These are phyloP conservation scores for Thermophis baileyi DNA, from an alignment of 2,113 vertebrate species.

Conservation along the genomic window DNA sequence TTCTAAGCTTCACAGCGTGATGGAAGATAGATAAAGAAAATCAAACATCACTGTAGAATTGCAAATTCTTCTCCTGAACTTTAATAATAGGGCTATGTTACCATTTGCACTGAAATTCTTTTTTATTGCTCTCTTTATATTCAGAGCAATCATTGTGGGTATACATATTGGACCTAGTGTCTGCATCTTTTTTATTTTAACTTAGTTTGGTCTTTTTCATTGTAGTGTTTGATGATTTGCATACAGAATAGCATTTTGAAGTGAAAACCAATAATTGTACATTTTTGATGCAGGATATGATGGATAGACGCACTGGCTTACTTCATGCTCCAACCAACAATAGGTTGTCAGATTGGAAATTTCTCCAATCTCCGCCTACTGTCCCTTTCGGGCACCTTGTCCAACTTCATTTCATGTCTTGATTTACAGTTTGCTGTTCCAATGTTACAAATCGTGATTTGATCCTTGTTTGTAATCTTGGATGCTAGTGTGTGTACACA, in stretches of 20 bases:
- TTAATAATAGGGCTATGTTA: conserved; percentile 5
- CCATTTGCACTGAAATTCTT: neutral
- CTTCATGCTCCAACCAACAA: neutral
- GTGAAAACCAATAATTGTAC: neutral
- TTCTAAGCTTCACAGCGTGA: neutral
- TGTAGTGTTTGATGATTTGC: neutral
- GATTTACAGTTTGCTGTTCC: neutral
- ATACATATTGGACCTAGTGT: rapidly evolving
- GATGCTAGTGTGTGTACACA: too few relatives aligned
- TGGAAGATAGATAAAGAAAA: neutral
- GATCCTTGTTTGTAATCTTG: neutral
- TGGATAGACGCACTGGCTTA: neutral
- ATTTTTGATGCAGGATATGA: neutral
- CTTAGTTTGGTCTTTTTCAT: neutral
- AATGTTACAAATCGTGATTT: neutral
- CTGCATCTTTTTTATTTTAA: neutral
- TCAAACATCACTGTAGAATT: conserved; percentile 2
- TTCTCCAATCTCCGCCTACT: too few relatives aligned
- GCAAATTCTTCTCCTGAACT: conserved; percentile 5
- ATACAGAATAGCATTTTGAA: neutral
- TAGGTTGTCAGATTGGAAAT: neutral
- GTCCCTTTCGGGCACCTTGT: neutral
- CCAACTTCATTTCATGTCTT: neutral
- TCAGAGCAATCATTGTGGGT: neutral
- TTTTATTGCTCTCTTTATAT: neutral